Conservation (phyloP, 2,113 vertebrate genomes). For the Forbesichthys papilliferus region DNA sequence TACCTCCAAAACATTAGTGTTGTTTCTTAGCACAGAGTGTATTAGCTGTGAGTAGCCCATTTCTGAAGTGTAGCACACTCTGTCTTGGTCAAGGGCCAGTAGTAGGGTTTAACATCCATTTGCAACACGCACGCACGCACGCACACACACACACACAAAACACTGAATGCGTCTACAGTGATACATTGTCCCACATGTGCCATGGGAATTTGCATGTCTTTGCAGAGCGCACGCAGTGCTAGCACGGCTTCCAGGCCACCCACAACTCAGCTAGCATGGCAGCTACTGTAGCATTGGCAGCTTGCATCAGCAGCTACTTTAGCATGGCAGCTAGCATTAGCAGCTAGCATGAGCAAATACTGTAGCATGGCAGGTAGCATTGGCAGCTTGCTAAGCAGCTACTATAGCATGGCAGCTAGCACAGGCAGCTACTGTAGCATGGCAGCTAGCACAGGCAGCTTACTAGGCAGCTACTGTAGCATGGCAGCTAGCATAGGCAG, state of each 20-base stretch:
- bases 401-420: neutral
- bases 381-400: no score
- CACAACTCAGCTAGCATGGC: slow-evolving; percentile 49
- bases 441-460: no score
- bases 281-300: slow-evolving; percentile 24
- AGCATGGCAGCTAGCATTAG: no score
- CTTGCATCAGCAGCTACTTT: no score
- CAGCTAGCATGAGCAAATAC: no score
- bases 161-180: slow-evolving; percentile 46
- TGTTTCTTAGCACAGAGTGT: slow-evolving; percentile 35
- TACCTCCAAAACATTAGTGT: slow-evolving; percentile 19
- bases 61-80: slow-evolving; percentile 34
- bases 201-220: slow-evolving; percentile 65
- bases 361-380: no score
- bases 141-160: slow-evolving; percentile 9
- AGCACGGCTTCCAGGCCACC: slow-evolving; percentile 61
- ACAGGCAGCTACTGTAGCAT: slow-evolving; percentile 24
- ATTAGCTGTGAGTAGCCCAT: slow-evolving; percentile 34
- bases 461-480: no score
- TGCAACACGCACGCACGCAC: neutral
- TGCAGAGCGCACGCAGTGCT: slow-evolving; percentile 46
- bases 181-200: slow-evolving; percentile 37
- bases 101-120: slow-evolving; percentile 27
- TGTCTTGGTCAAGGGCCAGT: slow-evolving; percentile 27
- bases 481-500: no score